Evolutionary conservation across 2,113 vertebrate species (phyloP).

Genomic region (Athene cunicularia): DNA sequence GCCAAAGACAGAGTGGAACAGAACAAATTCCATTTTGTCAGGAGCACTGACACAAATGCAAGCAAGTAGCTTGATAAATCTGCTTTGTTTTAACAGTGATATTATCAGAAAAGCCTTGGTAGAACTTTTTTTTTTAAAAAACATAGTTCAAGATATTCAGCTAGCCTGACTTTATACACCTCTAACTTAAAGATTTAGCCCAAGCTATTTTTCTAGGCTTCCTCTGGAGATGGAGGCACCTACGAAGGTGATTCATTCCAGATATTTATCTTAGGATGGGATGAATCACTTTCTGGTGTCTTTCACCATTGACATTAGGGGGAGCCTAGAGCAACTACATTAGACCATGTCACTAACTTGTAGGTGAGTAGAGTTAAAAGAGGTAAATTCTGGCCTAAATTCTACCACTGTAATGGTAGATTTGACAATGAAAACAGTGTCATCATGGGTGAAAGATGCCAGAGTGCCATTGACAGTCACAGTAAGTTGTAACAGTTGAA

Average conservation of each 20-base stretch:
- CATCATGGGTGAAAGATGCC: background rate
- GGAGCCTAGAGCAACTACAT: background rate
- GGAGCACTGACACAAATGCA: background rate
- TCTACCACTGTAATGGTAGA: background rate
- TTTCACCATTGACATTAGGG: background rate
- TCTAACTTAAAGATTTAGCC: background rate
- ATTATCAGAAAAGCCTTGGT: background rate
- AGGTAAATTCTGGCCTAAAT: background rate
- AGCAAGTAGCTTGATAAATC: background rate
- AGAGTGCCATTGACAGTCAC: background rate
- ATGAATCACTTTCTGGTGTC: background rate
- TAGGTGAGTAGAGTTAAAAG: background rate
- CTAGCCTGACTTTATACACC: background rate
- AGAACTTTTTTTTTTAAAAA: background rate
- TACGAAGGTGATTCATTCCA: background rate
- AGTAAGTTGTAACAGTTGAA: background rate
- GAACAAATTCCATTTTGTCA: slow-evolving; percentile 20
- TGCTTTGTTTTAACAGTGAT: background rate
- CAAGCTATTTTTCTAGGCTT: background rate
- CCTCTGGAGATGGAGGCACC: background rate
- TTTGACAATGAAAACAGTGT: background rate
- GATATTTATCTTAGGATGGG: background rate
- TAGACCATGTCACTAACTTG: background rate
- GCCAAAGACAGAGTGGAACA: slow-evolving; percentile 16
- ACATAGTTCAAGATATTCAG: background rate